A percentile compares a stretch with the other conserved stretches of the same genome.
Conservation (phyloP, 2,888 invertebrate genomes). For the Tridacna crocea region DNA sequence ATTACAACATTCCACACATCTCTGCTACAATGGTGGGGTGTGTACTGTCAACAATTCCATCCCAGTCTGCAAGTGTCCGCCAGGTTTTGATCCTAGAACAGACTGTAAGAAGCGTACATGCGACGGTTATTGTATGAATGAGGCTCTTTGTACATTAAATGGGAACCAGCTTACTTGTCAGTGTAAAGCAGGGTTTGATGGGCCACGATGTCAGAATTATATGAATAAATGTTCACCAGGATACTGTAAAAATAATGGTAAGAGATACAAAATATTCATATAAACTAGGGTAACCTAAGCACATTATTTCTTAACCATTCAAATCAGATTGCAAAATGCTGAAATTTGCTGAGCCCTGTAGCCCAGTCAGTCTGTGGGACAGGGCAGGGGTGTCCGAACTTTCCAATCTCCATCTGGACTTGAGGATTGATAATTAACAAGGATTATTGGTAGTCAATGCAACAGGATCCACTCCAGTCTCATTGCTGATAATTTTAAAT, state of each 20-base stretch:
- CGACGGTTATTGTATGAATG: constrained; percentile 58
- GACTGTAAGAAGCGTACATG: constrained; percentile 66
- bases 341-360: too few relatives aligned
- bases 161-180: constrained; percentile 37
- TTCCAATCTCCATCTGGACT: too few relatives aligned
- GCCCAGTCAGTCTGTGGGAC: too few relatives aligned
- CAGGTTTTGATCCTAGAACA: constrained; percentile 52
- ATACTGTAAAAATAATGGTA: constrained; percentile 65
- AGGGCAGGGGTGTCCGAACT: too few relatives aligned
- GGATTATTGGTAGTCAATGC: too few relatives aligned
- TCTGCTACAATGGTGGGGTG: constrained; percentile 68
- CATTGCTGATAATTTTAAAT: too few relatives aligned
- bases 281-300: too few relatives aligned
- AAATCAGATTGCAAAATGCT: too few relatives aligned
- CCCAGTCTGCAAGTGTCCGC: constrained; percentile 62
- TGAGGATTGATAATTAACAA: too few relatives aligned
- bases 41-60: constrained; percentile 54
- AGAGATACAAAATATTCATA: not conserved
- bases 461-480: too few relatives aligned
- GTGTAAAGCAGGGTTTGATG: constrained; percentile 48
- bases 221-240: constrained; percentile 39
- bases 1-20: constrained; percentile 38
- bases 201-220: constrained; percentile 40
- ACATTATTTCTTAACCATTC: too few relatives aligned
- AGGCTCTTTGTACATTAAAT: constrained; percentile 42